Evolutionary conservation across 2,113 vertebrate genomes (phyloP), one percentile per base, ranked within the genome.

Genomic region (Amia ocellicauda): DNA sequence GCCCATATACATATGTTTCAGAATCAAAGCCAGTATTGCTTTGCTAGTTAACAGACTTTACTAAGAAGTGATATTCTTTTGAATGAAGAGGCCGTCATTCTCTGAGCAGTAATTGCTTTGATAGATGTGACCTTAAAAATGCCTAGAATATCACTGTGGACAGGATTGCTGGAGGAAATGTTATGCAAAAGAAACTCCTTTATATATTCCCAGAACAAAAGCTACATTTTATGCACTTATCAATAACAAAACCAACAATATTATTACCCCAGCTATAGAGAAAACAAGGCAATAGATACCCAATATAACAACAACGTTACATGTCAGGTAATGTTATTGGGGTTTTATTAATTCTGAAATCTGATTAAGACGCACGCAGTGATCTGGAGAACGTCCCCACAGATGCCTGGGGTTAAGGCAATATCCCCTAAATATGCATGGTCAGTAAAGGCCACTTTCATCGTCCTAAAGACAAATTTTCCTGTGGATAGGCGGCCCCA

Each of bases 401-500:
- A 47, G 4, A 36, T 47, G 43, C 3, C n/a, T 14, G n/a, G 43
- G 43, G 43, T 47, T n/a, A 47, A 14, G 13, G 43, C 43, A 17
- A 14, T 16, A n/a, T n/a, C 43, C 4, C 50, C 50, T 45, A 40
- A 22, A 64, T 70, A 64, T 64, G 58, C 3, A 54, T 7, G 11
- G 58, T 75, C 71, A 69, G 70, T 64, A 14, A 69, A 71, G 54
- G 10, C 47, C 17, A 19, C 64, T 74, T 81, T 78, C 61, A 72
- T 78, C 69, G 69, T 23, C 45, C 58, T 69, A 55, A 70, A 68
- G 59, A 63, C 62, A 71, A 28, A 66, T 73, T 72, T 67, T 43
- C 64, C 54, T 29, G 67, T 60, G 72, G 54, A 71, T 77, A 61
- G 61, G 77, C 60, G 54, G 55, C 23, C 19, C 50, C 41, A 31